Evolutionary conservation across 2,888 invertebrate genomes (phyloP), one percentile per base, ranked within the genome.

Genomic region (Agonopterix heracliana): DNA sequence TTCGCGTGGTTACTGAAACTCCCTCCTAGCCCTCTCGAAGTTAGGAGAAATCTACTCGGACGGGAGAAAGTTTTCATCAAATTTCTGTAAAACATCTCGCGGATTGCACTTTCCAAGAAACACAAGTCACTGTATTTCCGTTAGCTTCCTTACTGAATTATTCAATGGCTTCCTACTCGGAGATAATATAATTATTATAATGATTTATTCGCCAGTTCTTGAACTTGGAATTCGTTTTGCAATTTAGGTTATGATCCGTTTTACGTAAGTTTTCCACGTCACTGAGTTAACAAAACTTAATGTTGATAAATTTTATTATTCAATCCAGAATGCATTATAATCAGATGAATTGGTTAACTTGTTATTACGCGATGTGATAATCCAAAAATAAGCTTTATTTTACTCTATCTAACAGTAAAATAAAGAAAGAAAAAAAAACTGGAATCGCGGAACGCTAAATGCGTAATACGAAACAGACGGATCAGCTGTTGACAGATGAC

Each of bases 21-120:
- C n/a, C 74, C 56, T 10, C 73, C 60, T 54, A 70, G 59, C 47
- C 58, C 58, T 50, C 69, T 78, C 61, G 65, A 70, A 67, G 66
- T 79, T 7, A 73, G 38, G 46, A 83, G 65, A 74, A 65, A 70
- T 46, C 69, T 64, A 62, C 66, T 66, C 54, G 72, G 55, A 38
- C 54, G 52, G n/a, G 73, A 61, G 60, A 87, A 70, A 75, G 70
- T 81, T 73, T 69, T 81, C 10, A 72, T 41, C 34, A 80, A 60
- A 61, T 68, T 75, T 74, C 74, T 75, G 34, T 57, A 63, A 45
- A 81, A 70, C 85, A 86, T 86, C 63, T 67, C 66, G 4, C 17
- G 45, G 48, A 11, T 52, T 48, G 44, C 48, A 51, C 36, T 45
- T 34, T 13, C 38, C 36, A 9, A 46, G 47, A 54, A 57, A 46